Base-by-base conservation (phyloP, 1,140 invertebrate genomes). In the Telenomus remus region DNA sequence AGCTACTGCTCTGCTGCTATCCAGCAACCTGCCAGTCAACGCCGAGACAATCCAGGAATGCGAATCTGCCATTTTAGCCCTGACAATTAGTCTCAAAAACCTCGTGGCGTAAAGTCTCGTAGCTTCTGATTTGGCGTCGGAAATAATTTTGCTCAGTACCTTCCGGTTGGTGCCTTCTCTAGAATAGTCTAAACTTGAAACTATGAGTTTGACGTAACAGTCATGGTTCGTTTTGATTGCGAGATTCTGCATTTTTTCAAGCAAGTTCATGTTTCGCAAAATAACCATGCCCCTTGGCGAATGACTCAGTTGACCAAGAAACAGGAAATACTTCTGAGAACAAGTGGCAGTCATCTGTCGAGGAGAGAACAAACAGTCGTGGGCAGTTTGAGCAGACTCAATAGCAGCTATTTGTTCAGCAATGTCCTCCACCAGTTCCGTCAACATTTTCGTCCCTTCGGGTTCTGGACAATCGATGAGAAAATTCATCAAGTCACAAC, bases 291-390 rank as follows among this genome's bases (percentile, higher is more conserved):
- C 96, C 49, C 91, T 90, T 39, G 89, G 88, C n/a, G 91, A 91
- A 48, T 93, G 92, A 65, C 93, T 95, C 56, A 98, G 89, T 70
- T 95, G 93, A 0, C 97, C 97, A 50, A 98, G 91, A 79, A 97
- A 95, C 1, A 98, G 88, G 84, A 98, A 99, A 88, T 98, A 98
- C 85, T 94, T 94, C 84, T 97, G 96, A 84, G 95, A 95, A 83
- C 96, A 93, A 4, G 95, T 97, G 71, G 93, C 95, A 50, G 92
- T 91, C 89, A 98, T 92, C 82, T 95, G 94, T 64, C 93, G 92
- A 0, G 96, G 96, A 85, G 95, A 97, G 69, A 98, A 94, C 0
- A 97, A 87, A 75, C 95, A 95, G 82, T 97, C 95, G 80, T 96
- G 94, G 0, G 94, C 93, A 61, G 93, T 93, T 78, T 91, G 91